Evolutionary conservation across 2,797 vertebrate genomes (phyloP).

Genomic region (Cirrhinus molitorella): DNA sequence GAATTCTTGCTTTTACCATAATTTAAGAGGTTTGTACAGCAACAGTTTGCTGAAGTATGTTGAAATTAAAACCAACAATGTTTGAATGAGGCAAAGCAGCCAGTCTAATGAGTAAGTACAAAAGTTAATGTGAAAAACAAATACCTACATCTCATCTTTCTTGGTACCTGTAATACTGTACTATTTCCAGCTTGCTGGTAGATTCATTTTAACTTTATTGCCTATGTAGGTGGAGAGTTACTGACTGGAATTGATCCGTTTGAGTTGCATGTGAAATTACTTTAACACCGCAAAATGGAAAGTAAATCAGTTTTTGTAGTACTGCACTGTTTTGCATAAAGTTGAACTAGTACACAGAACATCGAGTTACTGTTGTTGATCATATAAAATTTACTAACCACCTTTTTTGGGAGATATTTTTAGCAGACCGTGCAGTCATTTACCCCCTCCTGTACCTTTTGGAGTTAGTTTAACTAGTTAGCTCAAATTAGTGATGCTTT

Average conservation of each 20-base stretch:
- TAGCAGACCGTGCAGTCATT: neutral
- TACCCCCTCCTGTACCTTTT: neutral
- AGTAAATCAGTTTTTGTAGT: neutral
- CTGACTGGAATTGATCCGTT: constrained; percentile 5
- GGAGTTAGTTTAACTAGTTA: neutral
- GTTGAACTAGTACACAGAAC: neutral
- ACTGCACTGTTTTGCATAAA: neutral
- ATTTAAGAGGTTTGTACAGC: too few species aligned
- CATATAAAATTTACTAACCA: neutral
- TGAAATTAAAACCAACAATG: neutral
- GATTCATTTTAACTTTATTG: neutral
- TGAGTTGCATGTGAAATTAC: neutral
- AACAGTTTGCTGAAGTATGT: neutral
- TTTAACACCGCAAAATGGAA: neutral
- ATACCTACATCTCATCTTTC: neutral
- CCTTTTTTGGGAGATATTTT: neutral
- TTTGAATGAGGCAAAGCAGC: neutral
- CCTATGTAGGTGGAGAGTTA: constrained; percentile 6
- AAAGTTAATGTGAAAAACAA: constrained; percentile 10
- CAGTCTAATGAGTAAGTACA: neutral
- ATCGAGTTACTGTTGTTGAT: too few species aligned
- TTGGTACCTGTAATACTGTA: constrained; percentile 13
- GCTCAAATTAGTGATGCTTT: constrained; percentile 8
- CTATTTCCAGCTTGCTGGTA: constrained; percentile 19
- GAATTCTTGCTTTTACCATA: neutral